A percentile compares a stretch with the other conserved stretches of the same genome.
Conservation (phyloP, 2,888 invertebrate genomes). For the Scaptodrosophila latifasciaeformis region DNA sequence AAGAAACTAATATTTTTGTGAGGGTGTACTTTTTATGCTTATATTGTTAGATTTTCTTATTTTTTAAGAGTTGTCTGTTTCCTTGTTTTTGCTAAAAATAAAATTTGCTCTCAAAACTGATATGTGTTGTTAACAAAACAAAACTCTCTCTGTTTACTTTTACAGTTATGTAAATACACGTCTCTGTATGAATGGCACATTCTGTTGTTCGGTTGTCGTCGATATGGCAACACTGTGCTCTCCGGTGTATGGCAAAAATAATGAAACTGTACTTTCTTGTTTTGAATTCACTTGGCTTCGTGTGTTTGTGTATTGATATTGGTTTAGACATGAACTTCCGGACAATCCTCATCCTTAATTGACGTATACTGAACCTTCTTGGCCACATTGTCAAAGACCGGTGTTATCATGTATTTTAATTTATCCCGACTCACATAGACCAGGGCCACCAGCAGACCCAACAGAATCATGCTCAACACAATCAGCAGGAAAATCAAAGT, state of each 20-base stretch:
- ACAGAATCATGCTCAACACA: slow-evolving; percentile 77
- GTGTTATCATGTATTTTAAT: slow-evolving; percentile 78
- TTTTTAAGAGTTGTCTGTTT: no score
- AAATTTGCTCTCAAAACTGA: no score
- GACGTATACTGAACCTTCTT: slow-evolving; percentile 85
- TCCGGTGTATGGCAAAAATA: slow-evolving; percentile 8
- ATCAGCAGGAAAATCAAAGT: slow-evolving; percentile 76
- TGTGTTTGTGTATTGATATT: slow-evolving; percentile 14
- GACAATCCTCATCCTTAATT: slow-evolving; percentile 79
- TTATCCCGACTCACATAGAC: slow-evolving; percentile 80
- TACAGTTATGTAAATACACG: slow-evolving; percentile 15
- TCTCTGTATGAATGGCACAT: slow-evolving; percentile 51
- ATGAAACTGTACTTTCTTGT: slow-evolving; percentile 22
- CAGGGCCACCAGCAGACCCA: slow-evolving; percentile 78
- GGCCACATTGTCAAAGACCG: slow-evolving; percentile 80
- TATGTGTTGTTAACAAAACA: no score
- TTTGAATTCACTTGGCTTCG: no score
- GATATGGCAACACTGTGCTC: slow-evolving; percentile 51
- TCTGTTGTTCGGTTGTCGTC: slow-evolving; percentile 48
- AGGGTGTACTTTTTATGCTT: slow-evolving; percentile 34
- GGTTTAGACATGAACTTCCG: slow-evolving; percentile 74
- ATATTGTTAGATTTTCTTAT: slow-evolving; percentile 14
- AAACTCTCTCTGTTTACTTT: slow-evolving; percentile 29
- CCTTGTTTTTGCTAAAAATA: no score
- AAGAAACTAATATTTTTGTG: slow-evolving; percentile 49